Evolutionary conservation across 2,113 vertebrate species (phyloP).

Genomic region (Amia ocellicauda): DNA sequence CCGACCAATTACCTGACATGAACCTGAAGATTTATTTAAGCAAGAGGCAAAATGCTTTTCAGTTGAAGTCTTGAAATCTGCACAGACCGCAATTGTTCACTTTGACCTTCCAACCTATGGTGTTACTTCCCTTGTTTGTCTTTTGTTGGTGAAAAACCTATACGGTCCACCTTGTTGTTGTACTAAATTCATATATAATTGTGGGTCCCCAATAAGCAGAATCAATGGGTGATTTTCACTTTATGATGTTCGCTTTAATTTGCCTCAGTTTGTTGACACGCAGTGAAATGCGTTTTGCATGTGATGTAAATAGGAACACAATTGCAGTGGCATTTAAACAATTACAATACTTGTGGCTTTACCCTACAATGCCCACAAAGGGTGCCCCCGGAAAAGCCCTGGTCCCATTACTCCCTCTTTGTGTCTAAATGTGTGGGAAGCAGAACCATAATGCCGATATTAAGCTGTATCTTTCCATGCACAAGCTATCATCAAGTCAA

Average conservation of each 20-base stretch:
- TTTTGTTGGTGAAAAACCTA: too few species aligned
- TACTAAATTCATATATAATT: too few species aligned
- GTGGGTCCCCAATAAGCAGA: conserved; percentile 1
- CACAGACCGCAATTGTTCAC: too few species aligned
- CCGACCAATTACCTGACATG: too few species aligned
- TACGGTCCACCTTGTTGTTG: too few species aligned
- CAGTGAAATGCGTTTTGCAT: background rate
- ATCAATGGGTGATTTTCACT: background rate
- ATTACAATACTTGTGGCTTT: background rate
- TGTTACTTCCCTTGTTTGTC: too few species aligned
- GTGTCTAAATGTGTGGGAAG: background rate
- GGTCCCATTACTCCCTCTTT: background rate
- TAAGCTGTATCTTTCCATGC: background rate
- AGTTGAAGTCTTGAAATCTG: too few species aligned
- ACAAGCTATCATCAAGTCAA: conserved; percentile 5
- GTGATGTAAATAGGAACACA: conserved; percentile 1
- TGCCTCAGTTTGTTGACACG: conserved; percentile 7
- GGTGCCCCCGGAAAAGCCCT: conserved; percentile 1
- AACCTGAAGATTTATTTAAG: too few species aligned
- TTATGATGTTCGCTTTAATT: background rate
- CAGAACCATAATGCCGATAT: background rate
- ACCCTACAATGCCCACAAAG: conserved; percentile 1
- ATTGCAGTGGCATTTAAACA: background rate
- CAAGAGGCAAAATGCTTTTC: too few species aligned
- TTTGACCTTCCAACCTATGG: too few species aligned